phyloP scores from a whole-genome alignment of 2,797 vertebrate genomes.

The Hypotaenidia philippensis region DNA sequence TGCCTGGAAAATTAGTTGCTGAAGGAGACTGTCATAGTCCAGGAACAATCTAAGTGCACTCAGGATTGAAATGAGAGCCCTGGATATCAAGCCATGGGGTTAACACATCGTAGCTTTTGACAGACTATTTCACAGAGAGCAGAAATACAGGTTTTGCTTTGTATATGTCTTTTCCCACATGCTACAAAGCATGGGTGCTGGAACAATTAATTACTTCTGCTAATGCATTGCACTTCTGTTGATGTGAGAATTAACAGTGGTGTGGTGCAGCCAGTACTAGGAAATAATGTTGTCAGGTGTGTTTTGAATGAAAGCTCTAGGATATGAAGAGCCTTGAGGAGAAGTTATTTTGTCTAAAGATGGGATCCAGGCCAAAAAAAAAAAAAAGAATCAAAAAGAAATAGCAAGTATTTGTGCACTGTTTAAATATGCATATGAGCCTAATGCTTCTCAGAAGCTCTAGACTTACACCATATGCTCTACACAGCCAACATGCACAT shows the following conservation, averaged over 20 bases:
- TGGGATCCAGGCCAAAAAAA: not conserved
- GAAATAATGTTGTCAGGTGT: not conserved
- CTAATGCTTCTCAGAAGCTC: not conserved
- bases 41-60: not conserved
- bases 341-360: not conserved
- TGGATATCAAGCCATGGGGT: not conserved
- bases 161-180: not conserved
- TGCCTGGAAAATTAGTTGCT: not conserved
- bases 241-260: not conserved
- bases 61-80: not conserved
- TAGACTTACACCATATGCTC: not conserved
- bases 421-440: not conserved
- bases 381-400: too few relatives aligned
- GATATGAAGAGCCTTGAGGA: not conserved
- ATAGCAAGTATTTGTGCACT: accelerated
- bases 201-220: not conserved
- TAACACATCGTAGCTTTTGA: accelerated
- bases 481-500: not conserved
- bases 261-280: not conserved
- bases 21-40: not conserved
- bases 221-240: not conserved
- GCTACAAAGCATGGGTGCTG: not conserved
- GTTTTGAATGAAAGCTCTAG: not conserved
- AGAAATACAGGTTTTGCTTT: not conserved
- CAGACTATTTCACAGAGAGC: not conserved